Evolutionary conservation across 2,113 vertebrate species (phyloP), one percentile per base, ranked within the genome.

Genomic region (Cryptotis parvus): DNA sequence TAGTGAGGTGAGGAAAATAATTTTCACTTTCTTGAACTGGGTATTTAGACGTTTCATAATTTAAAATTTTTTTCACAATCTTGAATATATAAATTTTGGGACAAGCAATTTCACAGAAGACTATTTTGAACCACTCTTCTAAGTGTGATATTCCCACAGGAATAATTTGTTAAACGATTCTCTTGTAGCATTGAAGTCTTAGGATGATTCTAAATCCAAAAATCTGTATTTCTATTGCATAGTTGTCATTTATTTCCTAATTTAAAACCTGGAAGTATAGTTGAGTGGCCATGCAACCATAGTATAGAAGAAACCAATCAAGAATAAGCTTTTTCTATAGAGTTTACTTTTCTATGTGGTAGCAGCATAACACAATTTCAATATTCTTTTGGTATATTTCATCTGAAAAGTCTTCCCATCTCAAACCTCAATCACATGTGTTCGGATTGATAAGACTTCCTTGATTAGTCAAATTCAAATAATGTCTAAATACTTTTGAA

Each of bases 121-220:
- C 11, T 74, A 63, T 66, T 86, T 76, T 81, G 58, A 91, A 41
- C 43, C 72, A 74, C 6, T 4, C 18, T 76, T 41, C 16, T 49
- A 49, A 41, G 43, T 37, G 49, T 83, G 26, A 1, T 81, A 33
- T 26, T 41, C 69, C 33, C 45, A 75, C n/a, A 89, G 35, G 66
- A 85, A 83, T 72, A 66, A 52, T 82, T 29, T 66, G 12, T 31
- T 68, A 35, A 84, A 94, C 92, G 66, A 95, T 92, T 90, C 73
- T 20, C 70, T 76, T 66, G 55, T 73, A 63, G 9, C 20, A 43
- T 52, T 37, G n/a, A 20, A 90, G 31, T 45, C 2, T 41, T 27
- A 37, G 6, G 65, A 41, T 63, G 4, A 72, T 22, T 63, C 29
- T n/a, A 85, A 76, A 49, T 7, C 0, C 4, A 24, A 18, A 87